Evolutionary conservation across 2,797 vertebrate species (phyloP).

Genomic region (Dipus sagitta): DNA sequence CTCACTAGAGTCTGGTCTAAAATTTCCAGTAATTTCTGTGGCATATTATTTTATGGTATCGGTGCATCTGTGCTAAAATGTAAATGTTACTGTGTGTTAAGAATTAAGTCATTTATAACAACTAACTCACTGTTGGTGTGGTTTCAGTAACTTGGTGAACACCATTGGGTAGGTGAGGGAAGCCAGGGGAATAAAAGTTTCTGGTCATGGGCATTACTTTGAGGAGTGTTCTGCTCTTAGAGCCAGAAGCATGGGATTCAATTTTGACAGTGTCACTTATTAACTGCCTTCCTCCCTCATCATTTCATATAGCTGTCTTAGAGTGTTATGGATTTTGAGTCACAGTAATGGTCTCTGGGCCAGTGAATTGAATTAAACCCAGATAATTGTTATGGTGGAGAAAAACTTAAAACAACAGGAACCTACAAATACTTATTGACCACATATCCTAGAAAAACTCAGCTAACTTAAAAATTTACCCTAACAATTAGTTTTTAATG

Average conservation of each 20-base stretch:
- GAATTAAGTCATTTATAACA: background rate
- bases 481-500: background rate
- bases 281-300: background rate
- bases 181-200: background rate
- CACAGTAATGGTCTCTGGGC: background rate
- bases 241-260: background rate
- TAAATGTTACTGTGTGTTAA: background rate
- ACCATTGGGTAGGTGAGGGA: background rate
- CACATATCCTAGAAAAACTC: constrained; percentile 10
- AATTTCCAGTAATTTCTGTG: background rate
- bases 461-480: background rate
- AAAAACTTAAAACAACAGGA: background rate
- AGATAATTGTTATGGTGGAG: background rate
- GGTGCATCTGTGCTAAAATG: background rate
- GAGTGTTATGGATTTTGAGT: constrained; percentile 1
- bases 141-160: background rate
- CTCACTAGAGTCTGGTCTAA: background rate
- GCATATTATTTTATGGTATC: background rate
- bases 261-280: background rate
- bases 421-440: background rate
- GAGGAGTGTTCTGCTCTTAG: background rate
- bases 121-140: background rate
- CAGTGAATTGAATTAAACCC: background rate
- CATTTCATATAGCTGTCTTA: background rate
- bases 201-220: background rate